A percentile compares a stretch with the other conserved stretches of the same genome.
Conservation (phyloP, 2,888 invertebrate species). For the Amaurobius ferox region DNA sequence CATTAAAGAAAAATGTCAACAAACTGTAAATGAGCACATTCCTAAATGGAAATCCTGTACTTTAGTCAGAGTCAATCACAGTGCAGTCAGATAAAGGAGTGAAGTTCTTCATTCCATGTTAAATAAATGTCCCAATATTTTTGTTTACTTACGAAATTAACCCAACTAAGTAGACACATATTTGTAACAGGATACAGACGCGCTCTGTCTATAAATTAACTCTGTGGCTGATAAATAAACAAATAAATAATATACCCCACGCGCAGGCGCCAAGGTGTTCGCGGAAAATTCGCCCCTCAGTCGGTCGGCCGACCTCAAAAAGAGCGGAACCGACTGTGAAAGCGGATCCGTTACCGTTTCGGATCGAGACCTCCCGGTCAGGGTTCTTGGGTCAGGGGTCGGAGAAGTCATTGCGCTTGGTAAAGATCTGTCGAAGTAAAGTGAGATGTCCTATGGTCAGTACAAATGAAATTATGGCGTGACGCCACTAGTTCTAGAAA, state of each 20-base stretch:
- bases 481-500: no score
- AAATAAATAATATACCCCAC: neutral
- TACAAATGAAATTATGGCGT: no score
- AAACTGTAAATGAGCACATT: no score
- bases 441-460: neutral
- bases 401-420: neutral
- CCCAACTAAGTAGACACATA: no score
- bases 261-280: conserved; percentile 7
- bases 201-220: neutral
- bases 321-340: conserved; percentile 3
- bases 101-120: no score
- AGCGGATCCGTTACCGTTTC: neutral
- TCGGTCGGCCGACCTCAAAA: neutral
- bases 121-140: no score
- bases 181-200: neutral
- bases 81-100: no score
- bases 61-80: no score
- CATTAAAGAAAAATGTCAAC: no score
- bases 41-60: no score
- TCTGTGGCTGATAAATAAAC: neutral
- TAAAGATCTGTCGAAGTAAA: neutral
- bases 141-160: no score
- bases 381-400: neutral
- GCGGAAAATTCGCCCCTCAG: neutral
- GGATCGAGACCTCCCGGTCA: conserved; percentile 3